phyloP scores from a whole-genome alignment of 2,888 invertebrate species.

The Mesorhabditis belari region DNA sequence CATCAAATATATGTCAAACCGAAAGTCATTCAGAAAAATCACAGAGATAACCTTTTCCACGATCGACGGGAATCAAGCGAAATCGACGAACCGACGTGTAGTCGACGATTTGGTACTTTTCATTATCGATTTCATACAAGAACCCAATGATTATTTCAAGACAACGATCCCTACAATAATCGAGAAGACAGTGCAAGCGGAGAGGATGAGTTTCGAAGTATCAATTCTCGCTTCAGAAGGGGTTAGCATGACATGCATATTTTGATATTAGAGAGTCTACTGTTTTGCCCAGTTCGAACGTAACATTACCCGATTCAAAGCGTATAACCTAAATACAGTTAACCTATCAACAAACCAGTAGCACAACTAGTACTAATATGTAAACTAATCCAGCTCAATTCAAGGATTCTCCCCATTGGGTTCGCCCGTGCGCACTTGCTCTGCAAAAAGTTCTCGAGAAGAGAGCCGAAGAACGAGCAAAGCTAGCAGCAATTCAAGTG shows the following conservation, averaged over 20 bases:
- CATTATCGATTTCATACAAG: too few species aligned
- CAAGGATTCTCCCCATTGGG: background rate
- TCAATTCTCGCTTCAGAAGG: background rate
- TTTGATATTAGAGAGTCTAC: too few species aligned
- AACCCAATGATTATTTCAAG: too few species aligned
- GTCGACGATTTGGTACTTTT: background rate
- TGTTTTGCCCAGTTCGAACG: too few species aligned
- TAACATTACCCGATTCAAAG: too few species aligned
- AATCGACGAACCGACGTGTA: background rate
- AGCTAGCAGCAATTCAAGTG: background rate
- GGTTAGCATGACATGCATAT: background rate
- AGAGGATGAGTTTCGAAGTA: background rate
- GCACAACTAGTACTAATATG: too few species aligned
- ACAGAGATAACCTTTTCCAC: too few species aligned
- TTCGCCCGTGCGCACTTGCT: background rate
- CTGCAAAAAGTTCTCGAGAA: background rate
- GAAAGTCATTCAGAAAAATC: too few species aligned
- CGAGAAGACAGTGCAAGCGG: background rate
- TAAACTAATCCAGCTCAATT: too few species aligned
- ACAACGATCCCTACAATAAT: background rate
- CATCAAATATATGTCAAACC: too few species aligned
- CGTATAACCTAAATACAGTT: too few species aligned
- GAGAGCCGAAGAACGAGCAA: background rate
- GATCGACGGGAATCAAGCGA: background rate
- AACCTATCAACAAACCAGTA: too few species aligned